Evolutionary conservation across 1,140 invertebrate genomes (phyloP), one percentile per base, ranked within the genome.

Genomic region (Chlorops oryzae): DNA sequence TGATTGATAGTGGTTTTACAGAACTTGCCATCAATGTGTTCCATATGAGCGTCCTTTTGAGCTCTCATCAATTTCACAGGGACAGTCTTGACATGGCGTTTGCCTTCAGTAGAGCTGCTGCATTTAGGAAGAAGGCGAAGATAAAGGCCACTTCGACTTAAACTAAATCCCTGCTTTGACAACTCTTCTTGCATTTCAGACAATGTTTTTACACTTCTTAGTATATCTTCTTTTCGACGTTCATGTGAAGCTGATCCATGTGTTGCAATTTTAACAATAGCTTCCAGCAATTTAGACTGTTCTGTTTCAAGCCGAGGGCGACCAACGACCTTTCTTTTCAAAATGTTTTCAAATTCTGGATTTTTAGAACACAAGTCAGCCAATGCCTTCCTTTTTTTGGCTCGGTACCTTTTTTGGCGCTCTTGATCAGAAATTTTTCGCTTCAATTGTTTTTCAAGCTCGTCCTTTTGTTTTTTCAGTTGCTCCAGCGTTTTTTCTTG

Each of bases 1-100:
- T 32, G 41, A 46, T 45, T 42, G 1, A 57, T 54, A 13, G 55
- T 44, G 3, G 55, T 12, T 32, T 27, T 39, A 21, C 38, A 51
- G 41, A 63, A 63, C 44, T 57, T 35, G 10, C 50, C 47, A 28
- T 61, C 56, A 21, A 17, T 7, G n/a, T 32, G 28, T n/a, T 7
- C 28, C n/a, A 9, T 32, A n/a, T 32, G 28, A 32, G 7, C 7
- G n/a, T 32, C 28, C 7, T 7, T n/a, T 32, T 32, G 7, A 9
- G 28, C 7, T 7, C 28, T 7, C 7, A 7, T 32, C 7, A 32
- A n/a, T n/a, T 32, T 32, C n/a, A 9, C 28, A 32, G 28, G 28
- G n/a, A 32, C 28, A n/a, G n/a, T n/a, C n/a, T n/a, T n/a, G n/a
- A n/a, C n/a, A n/a, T n/a, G n/a, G n/a, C n/a, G n/a, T n/a, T n/a